Conservation (phyloP, 2,888 invertebrate species). For the Apodemia hepburni region DNA sequence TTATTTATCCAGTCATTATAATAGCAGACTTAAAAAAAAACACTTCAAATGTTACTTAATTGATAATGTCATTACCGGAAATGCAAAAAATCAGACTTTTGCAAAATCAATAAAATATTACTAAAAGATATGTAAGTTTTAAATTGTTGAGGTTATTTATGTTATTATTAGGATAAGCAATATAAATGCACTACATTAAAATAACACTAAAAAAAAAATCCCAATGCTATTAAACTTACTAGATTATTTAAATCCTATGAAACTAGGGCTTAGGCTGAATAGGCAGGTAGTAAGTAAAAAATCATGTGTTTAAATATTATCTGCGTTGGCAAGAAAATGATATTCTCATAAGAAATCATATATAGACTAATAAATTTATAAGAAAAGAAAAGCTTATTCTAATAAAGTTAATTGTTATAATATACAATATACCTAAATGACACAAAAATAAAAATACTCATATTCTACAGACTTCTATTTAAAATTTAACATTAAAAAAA, state of each 20-base stretch:
- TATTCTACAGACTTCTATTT: not conserved
- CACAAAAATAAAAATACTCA: not conserved
- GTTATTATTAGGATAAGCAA: not conserved
- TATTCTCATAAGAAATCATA: not conserved
- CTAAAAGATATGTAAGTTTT: not conserved
- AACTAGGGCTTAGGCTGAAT: not conserved
- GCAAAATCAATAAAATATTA: not conserved
- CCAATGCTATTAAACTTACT: not conserved
- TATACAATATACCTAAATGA: not conserved
- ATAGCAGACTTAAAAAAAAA: too few relatives aligned
- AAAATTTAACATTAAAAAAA: conserved; percentile 10
- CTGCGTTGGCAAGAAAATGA: not conserved
- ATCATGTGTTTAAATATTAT: not conserved
- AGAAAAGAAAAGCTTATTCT: not conserved
- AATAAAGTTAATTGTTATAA: not conserved
- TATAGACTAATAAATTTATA: not conserved
- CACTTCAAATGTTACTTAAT: too few relatives aligned
- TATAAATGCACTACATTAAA: not conserved
- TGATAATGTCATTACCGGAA: too few relatives aligned
- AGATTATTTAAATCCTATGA: not conserved
- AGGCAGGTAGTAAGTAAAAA: not conserved
- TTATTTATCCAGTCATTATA: too few relatives aligned
- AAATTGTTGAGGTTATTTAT: not conserved
- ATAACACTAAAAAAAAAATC: not conserved
- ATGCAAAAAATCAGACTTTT: not conserved